Base-by-base conservation (phyloP, 1,140 invertebrate species). In the Drosophila sp. region DNA sequence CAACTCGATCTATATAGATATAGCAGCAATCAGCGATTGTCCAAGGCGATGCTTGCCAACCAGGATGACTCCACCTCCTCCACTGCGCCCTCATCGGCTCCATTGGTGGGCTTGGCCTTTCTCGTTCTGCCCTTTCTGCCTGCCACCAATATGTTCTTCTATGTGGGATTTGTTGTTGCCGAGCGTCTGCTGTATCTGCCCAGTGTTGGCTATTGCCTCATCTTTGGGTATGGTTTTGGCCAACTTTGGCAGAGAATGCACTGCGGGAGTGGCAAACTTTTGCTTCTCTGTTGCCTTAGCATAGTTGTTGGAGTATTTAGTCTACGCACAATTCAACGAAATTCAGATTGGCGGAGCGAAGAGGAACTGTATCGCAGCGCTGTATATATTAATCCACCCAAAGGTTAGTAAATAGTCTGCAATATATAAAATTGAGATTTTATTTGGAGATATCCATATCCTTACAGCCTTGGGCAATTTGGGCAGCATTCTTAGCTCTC, bases 131-230 rank as follows among this genome's bases (percentile, higher is more conserved):
- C 98, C 60, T 99, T 99, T 92, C 92, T 99, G 70, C 98, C 98
- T 38, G 98, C 98, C 1, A 98, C 97, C 70, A 99, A 99, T 94
- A 92, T 96, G 68, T 95, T 99, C 91, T 98, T 99, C 93, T 98
- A 98, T 90, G 98, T 99, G 63, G 98, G 98, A 5, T 99, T 99
- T 92, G 98, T 99, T 25, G 96, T 99, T 7, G 98, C 98, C 10
- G 98, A 99, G 93, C 93, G 98, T 87, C 96, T 99, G 25, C 94
- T 99, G 0, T 99, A 99, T 92, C 96, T 98, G 92, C 98, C 98
- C 4, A 99, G 98, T 4, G 98, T 99, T 96, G 98, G 98, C 29
- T 99, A 98, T 93, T 99, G 98, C 90, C 95, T 99, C 92, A 93
- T 99, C 0, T 94, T 99, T 3, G 97, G 97, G 7, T 96, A 97